A percentile compares a stretch with the other conserved stretches of the same genome.
Conservation (phyloP, 2,888 invertebrate species). For the Hylaea fasciaria region DNA sequence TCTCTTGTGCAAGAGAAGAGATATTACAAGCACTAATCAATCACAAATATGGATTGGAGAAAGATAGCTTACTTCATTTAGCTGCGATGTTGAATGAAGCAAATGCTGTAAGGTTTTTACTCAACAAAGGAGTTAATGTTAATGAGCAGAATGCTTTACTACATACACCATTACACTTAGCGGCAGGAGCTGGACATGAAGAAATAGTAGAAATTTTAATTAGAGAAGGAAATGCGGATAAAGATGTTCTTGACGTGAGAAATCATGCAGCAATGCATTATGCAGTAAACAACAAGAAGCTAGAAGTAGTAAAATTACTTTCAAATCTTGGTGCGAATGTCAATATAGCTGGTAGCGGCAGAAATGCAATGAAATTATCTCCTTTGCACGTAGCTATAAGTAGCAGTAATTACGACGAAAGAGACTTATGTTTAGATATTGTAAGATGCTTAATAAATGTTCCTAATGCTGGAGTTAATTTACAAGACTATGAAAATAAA, state of each 20-base stretch:
- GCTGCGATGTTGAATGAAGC: constrained; percentile 24
- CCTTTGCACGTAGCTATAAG: constrained; percentile 24
- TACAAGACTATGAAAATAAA: too few species aligned
- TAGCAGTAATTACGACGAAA: constrained; percentile 23
- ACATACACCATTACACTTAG: too few species aligned
- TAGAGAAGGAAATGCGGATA: constrained; percentile 24
- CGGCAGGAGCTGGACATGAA: constrained; percentile 22
- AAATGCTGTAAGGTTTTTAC: constrained; percentile 23
- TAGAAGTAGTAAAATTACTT: constrained; percentile 24
- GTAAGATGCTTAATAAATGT: constrained; percentile 22
- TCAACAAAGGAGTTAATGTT: constrained; percentile 21
- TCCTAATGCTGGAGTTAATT: constrained; percentile 23
- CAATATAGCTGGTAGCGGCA: constrained; percentile 13
- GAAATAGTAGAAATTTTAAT: constrained; percentile 20
- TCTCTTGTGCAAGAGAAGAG: constrained; percentile 18
- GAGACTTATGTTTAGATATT: constrained; percentile 24
- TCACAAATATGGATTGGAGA: constrained; percentile 17
- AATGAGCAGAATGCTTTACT: constrained; percentile 25
- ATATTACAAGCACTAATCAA: constrained; percentile 22
- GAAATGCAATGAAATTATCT: constrained; percentile 24
- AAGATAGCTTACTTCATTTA: constrained; percentile 28
- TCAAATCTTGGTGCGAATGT: constrained; percentile 19
- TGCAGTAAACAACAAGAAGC: constrained; percentile 23
- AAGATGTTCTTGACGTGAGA: constrained; percentile 21
- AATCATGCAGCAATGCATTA: constrained; percentile 25